These are phyloP conservation scores for Tringa solitaria DNA, from an alignment of 2,113 vertebrate species.

Conservation along the genomic window DNA sequence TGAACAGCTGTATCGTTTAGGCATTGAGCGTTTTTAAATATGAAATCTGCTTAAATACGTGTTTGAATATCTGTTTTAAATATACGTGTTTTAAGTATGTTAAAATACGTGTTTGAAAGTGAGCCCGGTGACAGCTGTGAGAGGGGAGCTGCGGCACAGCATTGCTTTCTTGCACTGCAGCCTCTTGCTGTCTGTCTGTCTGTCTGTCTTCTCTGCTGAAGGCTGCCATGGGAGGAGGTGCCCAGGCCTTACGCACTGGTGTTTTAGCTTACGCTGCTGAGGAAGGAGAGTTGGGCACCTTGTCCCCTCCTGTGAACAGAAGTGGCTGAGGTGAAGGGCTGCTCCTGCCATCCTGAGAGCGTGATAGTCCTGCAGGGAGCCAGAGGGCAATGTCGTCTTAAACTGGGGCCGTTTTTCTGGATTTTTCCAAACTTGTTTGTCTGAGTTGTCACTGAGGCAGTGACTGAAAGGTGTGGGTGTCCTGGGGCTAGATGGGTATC, in stretches of 20 bases:
- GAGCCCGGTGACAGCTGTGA: neutral
- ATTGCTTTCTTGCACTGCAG: neutral
- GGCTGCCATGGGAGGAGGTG: neutral
- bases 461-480: neutral
- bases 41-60: no score
- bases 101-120: neutral
- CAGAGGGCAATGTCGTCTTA: neutral
- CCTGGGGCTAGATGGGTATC: neutral
- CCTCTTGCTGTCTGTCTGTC: neutral
- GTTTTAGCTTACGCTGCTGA: neutral
- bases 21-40: neutral
- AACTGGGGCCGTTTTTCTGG: neutral
- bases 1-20: neutral
- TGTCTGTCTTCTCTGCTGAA: neutral
- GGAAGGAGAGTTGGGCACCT: neutral
- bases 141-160: neutral
- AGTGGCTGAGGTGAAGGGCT: neutral
- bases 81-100: no score
- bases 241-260: rapidly evolving
- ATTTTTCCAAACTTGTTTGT: neutral
- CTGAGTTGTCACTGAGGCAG: neutral
- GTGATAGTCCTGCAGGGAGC: neutral
- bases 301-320: neutral
- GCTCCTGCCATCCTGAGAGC: rapidly evolving
- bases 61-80: no score